Conservation (phyloP, 2,113 vertebrate genomes). For the Ahaetulla prasina region DNA sequence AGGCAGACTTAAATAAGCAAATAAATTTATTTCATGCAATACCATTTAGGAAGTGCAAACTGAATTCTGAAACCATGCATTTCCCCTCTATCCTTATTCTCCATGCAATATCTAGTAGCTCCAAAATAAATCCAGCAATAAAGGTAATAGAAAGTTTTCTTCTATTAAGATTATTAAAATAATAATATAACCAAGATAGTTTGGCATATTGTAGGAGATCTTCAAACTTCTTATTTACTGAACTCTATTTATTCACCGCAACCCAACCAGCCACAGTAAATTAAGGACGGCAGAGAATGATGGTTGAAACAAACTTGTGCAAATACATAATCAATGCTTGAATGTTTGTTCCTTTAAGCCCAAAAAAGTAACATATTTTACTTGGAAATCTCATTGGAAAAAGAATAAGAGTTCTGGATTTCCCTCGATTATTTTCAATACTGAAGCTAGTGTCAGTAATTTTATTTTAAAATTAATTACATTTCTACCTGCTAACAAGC, state of each 20-base stretch:
- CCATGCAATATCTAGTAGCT: slow-evolving; percentile 60
- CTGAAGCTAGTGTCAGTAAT: background rate
- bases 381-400: slow-evolving; percentile 12
- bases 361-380: background rate
- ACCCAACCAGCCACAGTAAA: slow-evolving; percentile 26
- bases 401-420: background rate
- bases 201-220: slow-evolving; percentile 46
- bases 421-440: background rate
- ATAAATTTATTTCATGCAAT: slow-evolving; percentile 69
- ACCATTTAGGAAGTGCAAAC: slow-evolving; percentile 65
- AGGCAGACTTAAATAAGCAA: slow-evolving; percentile 72
- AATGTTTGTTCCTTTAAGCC: background rate
- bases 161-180: slow-evolving; percentile 37
- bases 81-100: slow-evolving; percentile 55
- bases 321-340: background rate
- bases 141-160: slow-evolving; percentile 16
- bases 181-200: slow-evolving; percentile 42
- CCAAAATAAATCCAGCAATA: slow-evolving; percentile 37
- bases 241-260: slow-evolving; percentile 30
- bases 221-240: slow-evolving; percentile 45
- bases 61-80: slow-evolving; percentile 69
- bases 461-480: background rate
- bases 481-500: background rate
- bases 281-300: slow-evolving; percentile 9
- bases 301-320: slow-evolving; percentile 15